These are phyloP conservation scores for Caradrina kadenii DNA, from an alignment of 2,888 invertebrate species.

Conservation along the genomic window DNA sequence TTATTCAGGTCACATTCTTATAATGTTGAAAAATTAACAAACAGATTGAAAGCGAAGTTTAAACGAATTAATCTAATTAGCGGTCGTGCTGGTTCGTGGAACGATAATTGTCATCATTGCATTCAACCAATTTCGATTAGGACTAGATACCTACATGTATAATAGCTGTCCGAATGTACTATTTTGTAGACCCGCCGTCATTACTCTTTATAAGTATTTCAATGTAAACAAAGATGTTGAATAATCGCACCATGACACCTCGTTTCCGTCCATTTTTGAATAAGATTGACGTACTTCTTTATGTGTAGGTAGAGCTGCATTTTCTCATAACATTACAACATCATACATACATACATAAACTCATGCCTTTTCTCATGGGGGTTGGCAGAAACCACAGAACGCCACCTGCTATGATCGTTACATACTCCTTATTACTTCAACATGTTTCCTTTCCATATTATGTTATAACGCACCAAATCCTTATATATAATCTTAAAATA, in stretches of 20 bases:
- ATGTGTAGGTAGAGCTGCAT: no score
- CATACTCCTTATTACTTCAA: no score
- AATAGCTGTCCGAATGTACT: conserved; percentile 16
- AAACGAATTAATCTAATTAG: conserved; percentile 47
- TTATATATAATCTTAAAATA: no score
- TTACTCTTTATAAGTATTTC: neutral
- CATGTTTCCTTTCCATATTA: no score
- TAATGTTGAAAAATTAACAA: conserved; percentile 55
- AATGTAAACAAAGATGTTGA: neutral
- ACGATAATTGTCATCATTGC: conserved; percentile 46
- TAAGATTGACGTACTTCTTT: no score
- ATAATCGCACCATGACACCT: neutral
- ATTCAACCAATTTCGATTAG: conserved; percentile 48
- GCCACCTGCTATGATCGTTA: no score
- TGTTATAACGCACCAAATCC: no score
- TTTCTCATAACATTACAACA: no score
- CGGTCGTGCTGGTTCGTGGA: conserved; percentile 29
- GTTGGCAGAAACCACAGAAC: no score
- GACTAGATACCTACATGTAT: conserved; percentile 19
- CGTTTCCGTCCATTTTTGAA: neutral
- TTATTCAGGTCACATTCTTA: conserved; percentile 47
- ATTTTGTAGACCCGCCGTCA: neutral
- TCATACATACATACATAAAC: no score
- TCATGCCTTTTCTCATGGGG: no score
- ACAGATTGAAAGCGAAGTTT: conserved; percentile 50